Percentiles rank a stretch among this genome's conserved stretches.
These are phyloP conservation scores for Cotesia glomerata DNA, from an alignment of 1,140 invertebrate genomes.

Conservation along the genomic window DNA sequence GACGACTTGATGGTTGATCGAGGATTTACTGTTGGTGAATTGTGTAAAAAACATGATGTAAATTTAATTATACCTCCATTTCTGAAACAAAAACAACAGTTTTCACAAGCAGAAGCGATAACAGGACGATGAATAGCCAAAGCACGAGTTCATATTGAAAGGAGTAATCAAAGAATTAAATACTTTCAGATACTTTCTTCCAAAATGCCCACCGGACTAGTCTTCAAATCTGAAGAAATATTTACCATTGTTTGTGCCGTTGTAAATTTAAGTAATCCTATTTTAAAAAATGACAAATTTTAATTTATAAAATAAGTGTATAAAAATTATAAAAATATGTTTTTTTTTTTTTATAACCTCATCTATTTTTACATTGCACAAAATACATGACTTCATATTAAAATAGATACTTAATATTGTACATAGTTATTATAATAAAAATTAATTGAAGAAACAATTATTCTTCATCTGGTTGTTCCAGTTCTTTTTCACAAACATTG, in stretches of 20 bases:
- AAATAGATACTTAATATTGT: too few species aligned
- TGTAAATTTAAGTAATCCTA: constrained; percentile 36
- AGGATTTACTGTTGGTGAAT: constrained; percentile 36
- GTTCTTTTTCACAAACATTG: constrained; percentile 3
- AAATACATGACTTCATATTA: too few species aligned
- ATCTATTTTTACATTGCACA: too few species aligned
- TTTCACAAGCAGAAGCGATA: constrained; percentile 33
- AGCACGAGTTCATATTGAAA: constrained; percentile 23
- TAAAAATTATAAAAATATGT: too few species aligned
- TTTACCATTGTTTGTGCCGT: constrained; percentile 37
- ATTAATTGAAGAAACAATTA: too few species aligned
- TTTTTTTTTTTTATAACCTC: too few species aligned
- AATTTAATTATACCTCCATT: constrained; percentile 20
- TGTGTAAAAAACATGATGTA: constrained; percentile 18
- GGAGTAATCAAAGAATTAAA: constrained; percentile 21
- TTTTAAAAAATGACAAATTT: constrained; percentile 34
- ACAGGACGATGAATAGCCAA: constrained; percentile 26
- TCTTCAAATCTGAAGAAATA: constrained; percentile 22
- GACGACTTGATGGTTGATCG: constrained; percentile 31
- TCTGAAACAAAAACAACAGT: constrained; percentile 22
- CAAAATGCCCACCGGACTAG: not conserved
- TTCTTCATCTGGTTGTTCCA: not conserved
- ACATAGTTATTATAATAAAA: too few species aligned
- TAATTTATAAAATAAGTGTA: not conserved
- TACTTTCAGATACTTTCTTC: constrained; percentile 13